A percentile compares a stretch with the other conserved stretches of the same genome.
These are phyloP conservation scores for Polietes domitor DNA, from an alignment of 2,888 invertebrate species.

Conservation along the genomic window DNA sequence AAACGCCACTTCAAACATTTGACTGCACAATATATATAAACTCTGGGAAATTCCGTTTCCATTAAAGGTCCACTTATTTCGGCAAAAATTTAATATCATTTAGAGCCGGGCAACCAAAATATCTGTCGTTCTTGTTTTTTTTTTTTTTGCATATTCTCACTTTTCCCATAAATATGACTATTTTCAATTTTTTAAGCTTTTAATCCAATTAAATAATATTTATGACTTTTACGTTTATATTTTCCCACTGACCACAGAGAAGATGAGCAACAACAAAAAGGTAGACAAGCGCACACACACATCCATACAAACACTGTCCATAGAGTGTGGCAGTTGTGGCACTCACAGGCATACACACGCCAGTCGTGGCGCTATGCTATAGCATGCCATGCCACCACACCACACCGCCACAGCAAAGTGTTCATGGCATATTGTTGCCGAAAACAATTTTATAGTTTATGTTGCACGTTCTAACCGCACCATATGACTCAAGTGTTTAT, in stretches of 20 bases:
- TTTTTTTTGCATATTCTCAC: slow-evolving; percentile 30
- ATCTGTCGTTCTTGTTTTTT: neutral
- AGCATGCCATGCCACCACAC: neutral
- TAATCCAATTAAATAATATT: slow-evolving; percentile 65
- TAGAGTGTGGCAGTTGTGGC: slow-evolving; percentile 35
- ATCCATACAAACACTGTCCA: neutral
- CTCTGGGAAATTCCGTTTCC: too few species aligned
- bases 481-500: slow-evolving; percentile 55
- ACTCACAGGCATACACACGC: too few species aligned
- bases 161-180: slow-evolving; percentile 58
- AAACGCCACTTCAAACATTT: too few species aligned
- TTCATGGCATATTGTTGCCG: slow-evolving; percentile 59
- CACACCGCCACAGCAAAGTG: slow-evolving; percentile 11
- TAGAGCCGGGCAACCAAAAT: slow-evolving; percentile 14
- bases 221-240: slow-evolving; percentile 61
- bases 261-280: slow-evolving; percentile 42
- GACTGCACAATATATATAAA: too few species aligned
- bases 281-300: neutral
- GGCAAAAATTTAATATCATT: slow-evolving; percentile 23
- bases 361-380: too few species aligned
- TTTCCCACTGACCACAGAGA: slow-evolving; percentile 62
- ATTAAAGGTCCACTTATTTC: neutral
- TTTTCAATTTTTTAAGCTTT: slow-evolving; percentile 57
- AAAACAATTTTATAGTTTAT: slow-evolving; percentile 70
- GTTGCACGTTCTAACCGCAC: slow-evolving; percentile 67